phyloP scores from a whole-genome alignment of 2,113 vertebrate species.

The Psephotus haematonotus region DNA sequence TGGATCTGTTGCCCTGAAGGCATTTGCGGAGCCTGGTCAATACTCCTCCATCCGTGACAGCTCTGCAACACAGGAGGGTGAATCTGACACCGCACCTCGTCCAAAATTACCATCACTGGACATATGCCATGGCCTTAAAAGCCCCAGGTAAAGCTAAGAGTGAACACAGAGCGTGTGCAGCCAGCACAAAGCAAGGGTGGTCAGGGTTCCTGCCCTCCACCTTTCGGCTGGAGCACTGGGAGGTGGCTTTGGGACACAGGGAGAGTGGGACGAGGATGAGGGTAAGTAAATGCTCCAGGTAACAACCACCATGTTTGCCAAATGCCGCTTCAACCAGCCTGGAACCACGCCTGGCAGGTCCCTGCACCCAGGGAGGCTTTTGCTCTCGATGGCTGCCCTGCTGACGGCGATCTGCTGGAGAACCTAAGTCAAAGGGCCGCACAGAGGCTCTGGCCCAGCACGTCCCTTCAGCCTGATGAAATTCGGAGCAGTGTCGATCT shows the following conservation, averaged over 20 bases:
- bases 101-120: not conserved
- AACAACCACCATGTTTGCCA: not conserved
- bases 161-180: not conserved
- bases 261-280: not conserved
- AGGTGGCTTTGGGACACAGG: not conserved
- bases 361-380: not conserved
- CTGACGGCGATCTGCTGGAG: not conserved
- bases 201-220: not conserved
- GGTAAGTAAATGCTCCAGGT: not conserved
- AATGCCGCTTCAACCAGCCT: not conserved
- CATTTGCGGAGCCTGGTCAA: not conserved
- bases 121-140: not conserved
- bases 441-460: not conserved
- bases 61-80: not conserved
- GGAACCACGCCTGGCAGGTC: not conserved
- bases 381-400: not conserved
- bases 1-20: not conserved
- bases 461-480: not conserved
- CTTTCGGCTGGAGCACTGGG: not conserved
- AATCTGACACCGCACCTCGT: not conserved
- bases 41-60: not conserved
- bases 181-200: not conserved
- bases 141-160: accelerated
- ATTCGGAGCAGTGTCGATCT: not conserved
- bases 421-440: not conserved